Conservation (phyloP, 2,113 vertebrate genomes). For the Hyperopisus bebe region DNA sequence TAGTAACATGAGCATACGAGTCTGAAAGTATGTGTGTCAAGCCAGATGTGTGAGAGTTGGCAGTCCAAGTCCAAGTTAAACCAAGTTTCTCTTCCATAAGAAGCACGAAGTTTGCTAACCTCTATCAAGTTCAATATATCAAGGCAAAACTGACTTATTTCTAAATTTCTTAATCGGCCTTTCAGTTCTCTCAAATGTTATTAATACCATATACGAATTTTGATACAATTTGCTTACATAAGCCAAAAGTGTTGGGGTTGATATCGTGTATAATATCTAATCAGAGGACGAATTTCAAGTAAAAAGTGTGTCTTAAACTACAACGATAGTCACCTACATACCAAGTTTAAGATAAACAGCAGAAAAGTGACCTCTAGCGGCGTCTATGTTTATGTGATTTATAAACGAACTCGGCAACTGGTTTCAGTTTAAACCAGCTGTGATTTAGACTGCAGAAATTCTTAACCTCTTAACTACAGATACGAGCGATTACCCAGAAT, state of each 20-base stretch:
- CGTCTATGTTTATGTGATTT: background rate
- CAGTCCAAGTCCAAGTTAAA: background rate
- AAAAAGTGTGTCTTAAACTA: background rate
- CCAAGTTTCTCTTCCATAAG: background rate
- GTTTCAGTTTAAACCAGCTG: background rate
- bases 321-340: background rate
- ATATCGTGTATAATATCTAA: background rate
- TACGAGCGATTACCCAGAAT: background rate
- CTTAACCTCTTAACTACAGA: background rate
- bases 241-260: background rate
- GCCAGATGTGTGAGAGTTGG: too few species aligned
- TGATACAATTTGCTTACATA: background rate
- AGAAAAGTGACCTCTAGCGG: background rate
- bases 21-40: too few species aligned
- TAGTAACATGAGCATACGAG: too few species aligned
- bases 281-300: background rate
- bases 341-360: background rate
- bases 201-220: background rate
- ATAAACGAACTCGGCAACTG: background rate
- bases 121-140: background rate
- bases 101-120: background rate
- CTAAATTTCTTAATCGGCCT: background rate
- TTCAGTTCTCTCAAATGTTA: background rate
- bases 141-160: background rate
- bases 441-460: background rate